phyloP scores from a whole-genome alignment of 2,113 vertebrate genomes.

The Halichoerus grypus region DNA sequence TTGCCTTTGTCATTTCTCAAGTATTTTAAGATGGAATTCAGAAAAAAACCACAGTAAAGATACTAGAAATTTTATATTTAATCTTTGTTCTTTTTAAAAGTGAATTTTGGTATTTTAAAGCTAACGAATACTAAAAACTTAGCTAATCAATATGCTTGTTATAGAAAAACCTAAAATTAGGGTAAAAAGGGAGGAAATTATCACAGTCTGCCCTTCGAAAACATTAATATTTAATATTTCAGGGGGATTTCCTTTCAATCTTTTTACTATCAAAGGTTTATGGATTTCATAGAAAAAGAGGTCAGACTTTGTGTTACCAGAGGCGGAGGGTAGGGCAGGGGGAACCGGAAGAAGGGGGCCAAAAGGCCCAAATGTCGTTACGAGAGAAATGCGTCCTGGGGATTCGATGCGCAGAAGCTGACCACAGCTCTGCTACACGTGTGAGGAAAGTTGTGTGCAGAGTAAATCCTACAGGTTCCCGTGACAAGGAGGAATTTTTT shows the following conservation, averaged over 20 bases:
- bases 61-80: not conserved
- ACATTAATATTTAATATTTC: not conserved
- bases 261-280: not conserved
- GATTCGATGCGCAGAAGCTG: not conserved
- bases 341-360: not conserved
- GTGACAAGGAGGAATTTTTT: not conserved
- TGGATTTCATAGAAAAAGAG: not conserved
- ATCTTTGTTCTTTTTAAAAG: not conserved
- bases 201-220: not conserved
- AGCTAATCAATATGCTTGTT: not conserved
- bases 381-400: not conserved
- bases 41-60: not conserved
- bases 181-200: not conserved
- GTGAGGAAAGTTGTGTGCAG: too few species aligned
- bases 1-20: not conserved
- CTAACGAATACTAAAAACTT: not conserved
- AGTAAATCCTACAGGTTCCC: not conserved
- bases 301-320: not conserved
- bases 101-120: constrained; percentile 12
- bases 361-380: not conserved
- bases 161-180: not conserved
- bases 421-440: not conserved
- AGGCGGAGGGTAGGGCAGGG: not conserved
- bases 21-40: not conserved
- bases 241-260: not conserved